These are phyloP conservation scores for Drosophila greeni DNA, from an alignment of 2,888 invertebrate genomes.

Conservation along the genomic window DNA sequence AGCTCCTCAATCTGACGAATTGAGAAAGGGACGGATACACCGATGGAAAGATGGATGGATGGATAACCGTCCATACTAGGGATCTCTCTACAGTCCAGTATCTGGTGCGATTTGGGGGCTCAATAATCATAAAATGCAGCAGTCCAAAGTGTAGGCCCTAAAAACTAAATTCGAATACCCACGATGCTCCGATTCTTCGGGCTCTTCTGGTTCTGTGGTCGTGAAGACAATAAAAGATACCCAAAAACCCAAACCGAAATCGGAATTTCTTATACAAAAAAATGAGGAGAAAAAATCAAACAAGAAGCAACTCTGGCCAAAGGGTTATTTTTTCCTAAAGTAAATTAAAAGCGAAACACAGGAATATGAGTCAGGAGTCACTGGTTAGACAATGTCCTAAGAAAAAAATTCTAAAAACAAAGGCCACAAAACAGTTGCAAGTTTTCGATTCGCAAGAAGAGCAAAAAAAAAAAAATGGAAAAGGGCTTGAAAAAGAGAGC, in stretches of 20 bases:
- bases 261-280: slow-evolving; percentile 63
- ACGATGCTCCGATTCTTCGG: slow-evolving; percentile 10
- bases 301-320: slow-evolving; percentile 33
- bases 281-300: slow-evolving; percentile 30
- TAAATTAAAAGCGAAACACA: slow-evolving; percentile 45
- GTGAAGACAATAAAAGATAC: slow-evolving; percentile 67
- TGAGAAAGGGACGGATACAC: slow-evolving; percentile 61
- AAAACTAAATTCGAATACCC: slow-evolving; percentile 57
- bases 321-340: slow-evolving; percentile 56
- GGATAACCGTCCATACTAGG: slow-evolving; percentile 30
- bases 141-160: slow-evolving; percentile 24
- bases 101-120: slow-evolving; percentile 49
- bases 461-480: not conserved
- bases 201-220: slow-evolving; percentile 56
- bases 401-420: slow-evolving; percentile 26
- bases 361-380: slow-evolving; percentile 8
- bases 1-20: slow-evolving; percentile 52
- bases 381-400: not conserved
- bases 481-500: not conserved
- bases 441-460: not conserved
- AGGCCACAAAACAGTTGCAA: slow-evolving; percentile 28
- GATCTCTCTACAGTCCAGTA: slow-evolving; percentile 13
- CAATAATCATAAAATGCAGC: slow-evolving; percentile 68
- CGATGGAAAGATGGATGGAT: slow-evolving; percentile 19
- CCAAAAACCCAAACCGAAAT: slow-evolving; percentile 46